These are phyloP conservation scores for Laupala kohalensis DNA, from an alignment of 1,140 invertebrate species.

Conservation along the genomic window DNA sequence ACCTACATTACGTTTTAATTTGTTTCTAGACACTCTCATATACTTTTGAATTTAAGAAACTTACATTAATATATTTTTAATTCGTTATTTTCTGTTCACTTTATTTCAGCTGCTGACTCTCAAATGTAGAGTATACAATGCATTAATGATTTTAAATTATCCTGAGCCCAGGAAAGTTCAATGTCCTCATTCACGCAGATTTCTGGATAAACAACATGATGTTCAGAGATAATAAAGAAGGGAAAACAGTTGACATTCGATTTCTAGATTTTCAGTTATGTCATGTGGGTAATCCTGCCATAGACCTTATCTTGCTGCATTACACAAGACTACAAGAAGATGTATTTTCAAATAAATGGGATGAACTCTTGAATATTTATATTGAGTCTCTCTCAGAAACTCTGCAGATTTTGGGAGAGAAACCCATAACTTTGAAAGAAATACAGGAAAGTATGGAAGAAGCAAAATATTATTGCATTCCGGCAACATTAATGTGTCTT, in stretches of 20 bases:
- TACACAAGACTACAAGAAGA: neutral
- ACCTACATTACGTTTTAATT: too few species aligned
- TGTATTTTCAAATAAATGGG: neutral
- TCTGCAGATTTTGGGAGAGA: neutral
- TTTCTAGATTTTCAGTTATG: neutral
- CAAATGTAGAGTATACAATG: neutral
- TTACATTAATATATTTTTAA: too few species aligned
- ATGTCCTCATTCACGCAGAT: neutral
- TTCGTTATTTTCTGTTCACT: too few species aligned
- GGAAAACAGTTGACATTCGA: neutral
- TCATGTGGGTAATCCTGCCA: neutral
- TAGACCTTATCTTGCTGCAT: neutral
- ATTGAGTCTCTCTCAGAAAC: neutral
- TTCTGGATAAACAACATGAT: neutral
- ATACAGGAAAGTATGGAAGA: neutral
- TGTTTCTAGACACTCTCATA: too few species aligned
- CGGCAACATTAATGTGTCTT: neutral
- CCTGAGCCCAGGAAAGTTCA: neutral
- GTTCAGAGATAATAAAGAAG: neutral
- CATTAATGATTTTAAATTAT: neutral
- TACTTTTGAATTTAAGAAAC: too few species aligned
- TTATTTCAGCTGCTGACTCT: neutral
- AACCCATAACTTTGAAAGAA: neutral
- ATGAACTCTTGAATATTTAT: neutral
- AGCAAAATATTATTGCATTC: neutral